Percentiles rank a stretch among this genome's conserved stretches.
Evolutionary conservation across 2,113 vertebrate genomes (phyloP).

Genomic region (Solenodon paradoxus): DNA sequence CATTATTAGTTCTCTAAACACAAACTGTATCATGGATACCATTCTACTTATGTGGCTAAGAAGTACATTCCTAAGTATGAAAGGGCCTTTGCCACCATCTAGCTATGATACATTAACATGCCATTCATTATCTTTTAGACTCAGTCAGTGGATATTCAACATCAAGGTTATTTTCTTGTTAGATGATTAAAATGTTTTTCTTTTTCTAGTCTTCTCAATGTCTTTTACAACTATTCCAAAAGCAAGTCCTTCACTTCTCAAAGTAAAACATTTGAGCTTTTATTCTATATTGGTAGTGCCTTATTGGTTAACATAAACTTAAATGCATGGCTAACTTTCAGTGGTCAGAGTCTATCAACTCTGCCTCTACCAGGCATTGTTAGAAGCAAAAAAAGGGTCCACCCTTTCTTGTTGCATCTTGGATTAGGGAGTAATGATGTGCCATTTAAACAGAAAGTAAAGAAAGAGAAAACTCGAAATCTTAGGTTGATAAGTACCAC

Average conservation of each 20-base stretch:
- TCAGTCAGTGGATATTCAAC: background rate
- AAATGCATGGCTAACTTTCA: background rate
- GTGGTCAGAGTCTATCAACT: background rate
- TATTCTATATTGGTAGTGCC: background rate
- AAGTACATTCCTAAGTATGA: background rate
- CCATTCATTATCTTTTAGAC: background rate
- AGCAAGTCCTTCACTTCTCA: background rate
- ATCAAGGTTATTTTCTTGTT: background rate
- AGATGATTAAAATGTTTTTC: background rate
- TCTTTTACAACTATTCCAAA: background rate
- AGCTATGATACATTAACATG: background rate
- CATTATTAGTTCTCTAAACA: background rate
- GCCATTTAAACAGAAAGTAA: conserved; percentile 11
- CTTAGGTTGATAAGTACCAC: background rate
- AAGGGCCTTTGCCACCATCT: background rate
- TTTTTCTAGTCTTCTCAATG: background rate
- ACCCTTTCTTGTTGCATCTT: background rate
- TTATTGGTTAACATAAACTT: background rate
- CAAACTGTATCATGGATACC: background rate
- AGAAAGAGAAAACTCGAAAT: background rate
- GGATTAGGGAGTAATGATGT: background rate
- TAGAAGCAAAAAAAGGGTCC: background rate
- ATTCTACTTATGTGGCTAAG: background rate
- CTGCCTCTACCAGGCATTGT: background rate
- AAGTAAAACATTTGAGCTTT: background rate